These are phyloP conservation scores for Agelaius phoeniceus DNA, from an alignment of 2,113 vertebrate genomes.

Conservation along the genomic window DNA sequence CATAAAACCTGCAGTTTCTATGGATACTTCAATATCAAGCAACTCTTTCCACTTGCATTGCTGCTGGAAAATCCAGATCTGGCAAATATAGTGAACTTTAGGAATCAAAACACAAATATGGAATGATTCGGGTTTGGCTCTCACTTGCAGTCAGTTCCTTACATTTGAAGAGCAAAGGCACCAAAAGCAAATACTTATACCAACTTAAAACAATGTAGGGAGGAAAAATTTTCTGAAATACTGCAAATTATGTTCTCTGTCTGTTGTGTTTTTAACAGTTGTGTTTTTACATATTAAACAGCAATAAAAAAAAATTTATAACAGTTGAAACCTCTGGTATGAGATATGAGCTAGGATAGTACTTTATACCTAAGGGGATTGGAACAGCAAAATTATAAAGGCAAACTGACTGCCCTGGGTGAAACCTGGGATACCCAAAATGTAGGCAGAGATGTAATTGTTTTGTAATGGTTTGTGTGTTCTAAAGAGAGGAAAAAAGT, in stretches of 20 bases:
- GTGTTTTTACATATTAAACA: not conserved
- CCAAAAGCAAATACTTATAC: rapidly evolving
- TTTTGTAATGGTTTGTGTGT: not conserved
- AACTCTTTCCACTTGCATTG: not conserved
- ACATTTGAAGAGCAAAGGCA: not conserved
- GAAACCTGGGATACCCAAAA: not conserved
- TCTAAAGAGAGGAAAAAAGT: not conserved
- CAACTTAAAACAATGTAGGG: not conserved
- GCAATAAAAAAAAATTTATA: not conserved
- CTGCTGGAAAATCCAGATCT: not conserved
- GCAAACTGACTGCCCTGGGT: not conserved
- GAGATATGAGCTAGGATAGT: not conserved
- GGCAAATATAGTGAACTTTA: not conserved
- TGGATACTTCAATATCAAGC: slow-evolving; percentile 12
- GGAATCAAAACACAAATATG: not conserved
- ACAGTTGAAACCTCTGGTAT: not conserved
- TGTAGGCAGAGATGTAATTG: not conserved
- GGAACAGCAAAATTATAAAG: not conserved
- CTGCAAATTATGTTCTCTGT: not conserved
- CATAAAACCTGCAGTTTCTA: not conserved
- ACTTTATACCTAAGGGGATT: not conserved
- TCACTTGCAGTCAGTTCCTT: not conserved
- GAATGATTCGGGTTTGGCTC: not conserved
- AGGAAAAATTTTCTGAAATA: not conserved
- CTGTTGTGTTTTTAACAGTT: not conserved